A percentile compares a stretch with the other conserved stretches of the same genome.
Evolutionary conservation across 2,888 invertebrate species (phyloP).

Genomic region (Clostera curtula): DNA sequence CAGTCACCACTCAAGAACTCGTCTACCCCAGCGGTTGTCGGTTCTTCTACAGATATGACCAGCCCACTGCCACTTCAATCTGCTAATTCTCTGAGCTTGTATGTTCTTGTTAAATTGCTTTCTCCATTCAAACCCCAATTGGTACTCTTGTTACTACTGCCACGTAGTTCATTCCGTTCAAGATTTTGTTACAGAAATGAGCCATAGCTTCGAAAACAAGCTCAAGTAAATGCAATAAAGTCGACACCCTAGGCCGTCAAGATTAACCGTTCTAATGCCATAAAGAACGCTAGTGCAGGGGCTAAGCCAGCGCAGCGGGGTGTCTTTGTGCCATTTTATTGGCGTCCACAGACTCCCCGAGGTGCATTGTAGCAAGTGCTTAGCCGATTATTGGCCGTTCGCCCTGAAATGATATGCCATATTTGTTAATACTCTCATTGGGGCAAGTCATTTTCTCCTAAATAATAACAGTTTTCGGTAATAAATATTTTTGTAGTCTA

Average conservation of each 20-base stretch:
- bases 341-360: slow-evolving; percentile 47
- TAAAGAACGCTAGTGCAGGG: slow-evolving; percentile 33
- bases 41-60: too few species aligned
- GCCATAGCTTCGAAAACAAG: slow-evolving; percentile 19
- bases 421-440: slow-evolving; percentile 38
- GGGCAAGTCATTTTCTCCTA: slow-evolving; percentile 26
- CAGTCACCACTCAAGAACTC: too few species aligned
- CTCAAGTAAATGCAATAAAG: slow-evolving; percentile 47
- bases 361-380: slow-evolving; percentile 35
- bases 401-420: slow-evolving; percentile 38
- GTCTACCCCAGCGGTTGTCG: too few species aligned
- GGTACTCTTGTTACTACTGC: too few species aligned
- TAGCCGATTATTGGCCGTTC: slow-evolving; percentile 22
- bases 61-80: too few species aligned
- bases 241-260: slow-evolving; percentile 38
- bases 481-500: too few species aligned
- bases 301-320: slow-evolving; percentile 37
- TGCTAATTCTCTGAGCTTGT: too few species aligned
- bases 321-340: slow-evolving; percentile 49
- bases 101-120: too few species aligned
- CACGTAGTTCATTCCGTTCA: too few species aligned
- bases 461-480: slow-evolving; percentile 12
- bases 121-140: too few species aligned
- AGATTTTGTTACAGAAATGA: slow-evolving; percentile 18
- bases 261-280: slow-evolving; percentile 54